A percentile compares a stretch with the other conserved stretches of the same genome.
These are phyloP conservation scores for Sinella curviseta DNA, from an alignment of 1,140 invertebrate species.

Conservation along the genomic window DNA sequence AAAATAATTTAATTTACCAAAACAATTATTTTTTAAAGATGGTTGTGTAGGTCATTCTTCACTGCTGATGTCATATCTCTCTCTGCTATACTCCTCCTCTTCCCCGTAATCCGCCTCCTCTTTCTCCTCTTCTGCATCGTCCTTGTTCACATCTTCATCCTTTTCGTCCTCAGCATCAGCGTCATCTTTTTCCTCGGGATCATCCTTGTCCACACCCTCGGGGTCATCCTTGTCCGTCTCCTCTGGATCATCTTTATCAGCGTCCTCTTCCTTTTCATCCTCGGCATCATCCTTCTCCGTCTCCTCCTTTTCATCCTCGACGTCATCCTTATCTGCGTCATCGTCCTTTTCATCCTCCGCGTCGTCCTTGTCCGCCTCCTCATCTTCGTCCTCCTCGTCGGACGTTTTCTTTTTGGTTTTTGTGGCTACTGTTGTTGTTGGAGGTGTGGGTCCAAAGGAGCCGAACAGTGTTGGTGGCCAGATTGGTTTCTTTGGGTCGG, in stretches of 20 bases:
- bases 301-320: not conserved
- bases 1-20: no score
- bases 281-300: not conserved
- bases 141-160: not conserved
- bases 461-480: not conserved
- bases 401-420: constrained; percentile 6
- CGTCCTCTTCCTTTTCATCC: not conserved
- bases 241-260: not conserved
- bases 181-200: not conserved
- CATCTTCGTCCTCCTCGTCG: constrained; percentile 28
- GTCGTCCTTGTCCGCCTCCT: constrained; percentile 22
- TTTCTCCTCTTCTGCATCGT: not conserved
- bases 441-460: not conserved
- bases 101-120: constrained; percentile 22
- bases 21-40: no score
- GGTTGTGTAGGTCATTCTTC: not conserved
- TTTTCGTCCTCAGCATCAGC: not conserved
- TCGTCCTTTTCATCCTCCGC: constrained; percentile 7
- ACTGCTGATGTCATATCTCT: not conserved
- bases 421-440: not conserved
- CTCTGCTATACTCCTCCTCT: not conserved
- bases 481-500: constrained; percentile 21
- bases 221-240: not conserved
- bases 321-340: constrained; percentile 7
- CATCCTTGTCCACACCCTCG: constrained; percentile 22